Evolutionary conservation across 2,113 vertebrate genomes (phyloP).

Genomic region (Sinocyclocheilus rhinocerous): DNA sequence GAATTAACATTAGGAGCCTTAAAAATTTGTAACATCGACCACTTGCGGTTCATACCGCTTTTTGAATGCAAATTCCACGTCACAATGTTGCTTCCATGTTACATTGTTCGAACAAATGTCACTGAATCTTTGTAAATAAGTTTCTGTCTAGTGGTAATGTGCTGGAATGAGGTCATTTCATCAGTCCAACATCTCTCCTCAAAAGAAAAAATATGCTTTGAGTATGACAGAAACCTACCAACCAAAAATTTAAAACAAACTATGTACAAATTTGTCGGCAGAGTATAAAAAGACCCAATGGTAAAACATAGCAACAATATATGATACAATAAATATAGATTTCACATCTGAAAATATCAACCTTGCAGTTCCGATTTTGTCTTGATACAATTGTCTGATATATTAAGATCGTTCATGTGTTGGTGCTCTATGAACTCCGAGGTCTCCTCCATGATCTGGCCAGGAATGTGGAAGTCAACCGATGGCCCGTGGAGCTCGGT

Average conservation of each 20-base stretch:
- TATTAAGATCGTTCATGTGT: constrained; percentile 80
- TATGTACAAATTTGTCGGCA: constrained; percentile 49
- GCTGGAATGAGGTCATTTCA: constrained; percentile 32
- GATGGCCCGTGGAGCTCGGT: constrained; percentile 67
- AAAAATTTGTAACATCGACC: constrained; percentile 2
- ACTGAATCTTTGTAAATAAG: constrained; percentile 10
- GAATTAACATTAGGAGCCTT: constrained; percentile 19
- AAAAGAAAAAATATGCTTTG: constrained; percentile 14
- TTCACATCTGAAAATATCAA: constrained; percentile 53
- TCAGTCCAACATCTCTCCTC: constrained; percentile 22
- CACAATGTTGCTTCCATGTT: constrained; percentile 29
- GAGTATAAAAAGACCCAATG: constrained; percentile 55
- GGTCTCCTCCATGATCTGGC: constrained; percentile 91
- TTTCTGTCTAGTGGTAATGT: constrained; percentile 16
- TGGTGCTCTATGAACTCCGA: constrained; percentile 86
- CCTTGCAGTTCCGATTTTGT: constrained; percentile 76
- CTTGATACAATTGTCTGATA: constrained; percentile 79
- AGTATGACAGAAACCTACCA: constrained; percentile 33
- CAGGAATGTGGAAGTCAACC: constrained; percentile 91
- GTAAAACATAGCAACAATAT: constrained; percentile 62
- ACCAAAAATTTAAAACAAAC: constrained; percentile 12
- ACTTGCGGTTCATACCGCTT: constrained; percentile 6
- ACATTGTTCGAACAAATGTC: background rate
- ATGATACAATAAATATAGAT: constrained; percentile 55
- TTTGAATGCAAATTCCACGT: constrained; percentile 29